phyloP scores from a whole-genome alignment of 1,140 invertebrate species.

The Neocloeon triangulifer region DNA sequence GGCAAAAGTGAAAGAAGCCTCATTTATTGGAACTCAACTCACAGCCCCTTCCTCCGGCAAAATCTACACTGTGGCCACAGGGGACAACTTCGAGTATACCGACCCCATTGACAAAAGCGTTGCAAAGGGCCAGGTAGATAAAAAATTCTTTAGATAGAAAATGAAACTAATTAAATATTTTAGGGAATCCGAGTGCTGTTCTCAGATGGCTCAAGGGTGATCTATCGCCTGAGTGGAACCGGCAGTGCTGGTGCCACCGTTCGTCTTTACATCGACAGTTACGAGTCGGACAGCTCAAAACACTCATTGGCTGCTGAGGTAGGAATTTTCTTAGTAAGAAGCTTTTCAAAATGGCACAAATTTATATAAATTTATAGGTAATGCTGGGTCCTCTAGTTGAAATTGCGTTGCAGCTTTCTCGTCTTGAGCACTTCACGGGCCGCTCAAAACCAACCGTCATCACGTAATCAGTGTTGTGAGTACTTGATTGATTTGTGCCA shows the following conservation, averaged over 20 bases:
- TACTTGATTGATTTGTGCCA: no score
- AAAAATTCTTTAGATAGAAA: no score
- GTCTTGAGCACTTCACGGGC: slow-evolving; percentile 67
- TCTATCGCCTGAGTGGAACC: slow-evolving; percentile 88
- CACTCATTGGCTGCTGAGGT: slow-evolving; percentile 52
- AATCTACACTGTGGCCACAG: slow-evolving; percentile 45
- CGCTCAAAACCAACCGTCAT: slow-evolving; percentile 86
- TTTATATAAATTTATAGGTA: slow-evolving; percentile 17
- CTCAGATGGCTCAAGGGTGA: slow-evolving; percentile 76
- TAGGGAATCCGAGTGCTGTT: slow-evolving; percentile 86
- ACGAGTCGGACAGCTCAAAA: slow-evolving; percentile 39
- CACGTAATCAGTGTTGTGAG: slow-evolving; percentile 75
- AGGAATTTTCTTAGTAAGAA: neutral
- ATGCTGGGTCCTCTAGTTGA: slow-evolving; percentile 74
- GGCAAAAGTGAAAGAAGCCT: slow-evolving; percentile 30
- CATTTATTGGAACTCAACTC: slow-evolving; percentile 42
- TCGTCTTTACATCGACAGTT: slow-evolving; percentile 80
- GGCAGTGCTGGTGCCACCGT: slow-evolving; percentile 94
- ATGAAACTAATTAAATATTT: no score
- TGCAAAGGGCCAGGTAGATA: slow-evolving; percentile 64
- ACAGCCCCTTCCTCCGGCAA: slow-evolving; percentile 26
- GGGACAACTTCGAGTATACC: slow-evolving; percentile 82
- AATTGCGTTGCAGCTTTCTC: slow-evolving; percentile 67
- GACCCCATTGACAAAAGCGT: slow-evolving; percentile 86
- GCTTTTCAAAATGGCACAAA: neutral